A percentile compares a stretch with the other conserved stretches of the same genome.
Evolutionary conservation across 2,888 invertebrate species (phyloP).

Genomic region (Paralinhomoeus sp.): DNA sequence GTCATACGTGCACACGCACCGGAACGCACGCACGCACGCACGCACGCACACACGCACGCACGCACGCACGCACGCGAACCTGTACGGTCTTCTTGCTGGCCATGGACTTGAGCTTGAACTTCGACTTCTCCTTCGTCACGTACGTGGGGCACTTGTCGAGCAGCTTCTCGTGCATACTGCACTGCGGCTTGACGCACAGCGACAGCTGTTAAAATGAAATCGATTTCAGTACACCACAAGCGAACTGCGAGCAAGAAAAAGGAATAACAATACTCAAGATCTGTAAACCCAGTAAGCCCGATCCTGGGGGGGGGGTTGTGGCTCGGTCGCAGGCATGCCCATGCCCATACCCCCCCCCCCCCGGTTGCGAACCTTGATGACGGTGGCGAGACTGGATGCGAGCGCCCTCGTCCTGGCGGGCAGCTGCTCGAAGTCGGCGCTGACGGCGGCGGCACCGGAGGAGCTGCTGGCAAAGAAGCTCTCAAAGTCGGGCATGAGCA

Average conservation of each 20-base stretch:
- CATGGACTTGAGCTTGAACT: constrained; percentile 10
- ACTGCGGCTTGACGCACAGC: constrained; percentile 14
- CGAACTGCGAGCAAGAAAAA: too few relatives aligned
- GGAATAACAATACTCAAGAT: too few relatives aligned
- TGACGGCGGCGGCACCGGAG: too few relatives aligned
- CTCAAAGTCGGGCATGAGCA: constrained; percentile 43
- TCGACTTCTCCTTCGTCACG: constrained; percentile 56
- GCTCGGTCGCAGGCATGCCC: too few relatives aligned
- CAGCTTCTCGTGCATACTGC: constrained; percentile 26
- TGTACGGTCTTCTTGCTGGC: constrained; percentile 7
- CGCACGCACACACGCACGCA: too few relatives aligned
- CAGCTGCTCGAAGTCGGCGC: constrained; percentile 43
- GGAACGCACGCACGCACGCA: too few relatives aligned
- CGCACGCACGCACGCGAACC: constrained; percentile 7
- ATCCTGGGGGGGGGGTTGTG: too few relatives aligned
- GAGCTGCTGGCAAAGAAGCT: constrained; percentile 5
- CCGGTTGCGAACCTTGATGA: constrained; percentile 38
- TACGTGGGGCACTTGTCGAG: constrained; percentile 57
- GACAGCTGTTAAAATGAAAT: too few relatives aligned
- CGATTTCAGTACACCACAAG: too few relatives aligned
- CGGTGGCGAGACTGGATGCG: constrained; percentile 54
- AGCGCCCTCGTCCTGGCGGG: constrained; percentile 42
- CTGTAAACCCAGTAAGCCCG: too few relatives aligned
- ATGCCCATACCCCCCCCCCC: too few relatives aligned
- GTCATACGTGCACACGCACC: too few relatives aligned